Evolutionary conservation across 2,888 invertebrate genomes (phyloP), one percentile per base, ranked within the genome.

Genomic region (Altica lythri): DNA sequence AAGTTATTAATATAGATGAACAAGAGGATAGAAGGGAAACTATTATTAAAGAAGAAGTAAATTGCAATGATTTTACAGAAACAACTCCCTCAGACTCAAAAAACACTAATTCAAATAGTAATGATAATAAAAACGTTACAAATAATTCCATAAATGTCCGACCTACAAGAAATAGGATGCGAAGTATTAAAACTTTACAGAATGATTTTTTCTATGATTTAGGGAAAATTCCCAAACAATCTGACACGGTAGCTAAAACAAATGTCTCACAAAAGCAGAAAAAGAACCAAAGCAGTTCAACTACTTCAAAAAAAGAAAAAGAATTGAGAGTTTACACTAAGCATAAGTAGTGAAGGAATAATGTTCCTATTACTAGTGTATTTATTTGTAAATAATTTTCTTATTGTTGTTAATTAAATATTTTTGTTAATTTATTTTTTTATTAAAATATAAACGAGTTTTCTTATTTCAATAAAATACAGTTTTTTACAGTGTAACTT

Each of bases 141-240:
- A 47, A 9, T 32, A 25, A 17, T 19, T 13, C 12, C 2, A 16
- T 29, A 19, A 49, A 53, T 32, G 47, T 32, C 30, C 67, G 81
- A 59, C 86, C 87, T 1, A 81, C 84, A 9, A 79, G 88, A 29
- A 86, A 85, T 71, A 83, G 84, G 59, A 79, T 83, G 1, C 86
- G 84, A 48, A 66, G 67, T 54, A 60, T 67, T 6, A 64, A 63
- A 40, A 65, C 65, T 1, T 55, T 67, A 2, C 67, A 70, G 68
- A 85, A 84, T 67, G 88, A 89, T 75, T 88, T 88, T 70, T 83
- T 88, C 62, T 88, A 88, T 68, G 88, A 88, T 75, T 75, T 86
- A 60, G 83, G 84, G 22, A 71, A 71, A 29, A 67, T 71, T 16
- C 45, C 65, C 38, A 68, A 68, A 51, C 53, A 58, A 4, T 53